These are phyloP conservation scores for Ophioninae sp. DNA, from an alignment of 2,888 invertebrate species.

Conservation along the genomic window DNA sequence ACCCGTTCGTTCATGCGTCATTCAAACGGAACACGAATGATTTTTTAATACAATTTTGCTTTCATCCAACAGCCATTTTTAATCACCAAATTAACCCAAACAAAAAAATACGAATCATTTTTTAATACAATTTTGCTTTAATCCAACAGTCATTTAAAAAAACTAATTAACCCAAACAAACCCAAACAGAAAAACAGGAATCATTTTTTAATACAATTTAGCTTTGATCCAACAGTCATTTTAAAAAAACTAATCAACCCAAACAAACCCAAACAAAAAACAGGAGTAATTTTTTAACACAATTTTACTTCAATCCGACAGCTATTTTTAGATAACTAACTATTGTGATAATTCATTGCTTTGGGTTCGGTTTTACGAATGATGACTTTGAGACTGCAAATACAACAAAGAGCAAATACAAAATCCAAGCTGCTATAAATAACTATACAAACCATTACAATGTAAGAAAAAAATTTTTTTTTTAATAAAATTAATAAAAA, in stretches of 20 bases:
- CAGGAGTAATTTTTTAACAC: neutral
- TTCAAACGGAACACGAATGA: neutral
- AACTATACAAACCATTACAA: constrained; percentile 41
- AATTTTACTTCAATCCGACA: neutral
- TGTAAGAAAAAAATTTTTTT: constrained; percentile 22
- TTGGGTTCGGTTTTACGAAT: constrained; percentile 21
- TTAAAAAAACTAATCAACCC: too few species aligned
- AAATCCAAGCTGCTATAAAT: neutral
- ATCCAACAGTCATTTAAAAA: too few species aligned
- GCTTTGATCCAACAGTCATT: too few species aligned
- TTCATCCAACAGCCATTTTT: neutral
- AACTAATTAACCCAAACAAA: too few species aligned
- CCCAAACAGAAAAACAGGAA: too few species aligned
- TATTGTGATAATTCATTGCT: constrained; percentile 10
- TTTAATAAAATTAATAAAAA: too few species aligned
- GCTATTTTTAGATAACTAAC: neutral
- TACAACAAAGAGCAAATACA: constrained; percentile 37
- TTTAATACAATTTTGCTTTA: too few species aligned
- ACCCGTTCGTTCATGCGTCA: neutral
- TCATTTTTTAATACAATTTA: too few species aligned
- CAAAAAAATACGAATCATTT: too few species aligned
- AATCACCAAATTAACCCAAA: too few species aligned
- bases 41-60: neutral
- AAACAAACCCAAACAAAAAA: too few species aligned
- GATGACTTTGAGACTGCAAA: constrained; percentile 26